Evolutionary conservation across 2,888 invertebrate genomes (phyloP).

Genomic region (Epiblema foenella): DNA sequence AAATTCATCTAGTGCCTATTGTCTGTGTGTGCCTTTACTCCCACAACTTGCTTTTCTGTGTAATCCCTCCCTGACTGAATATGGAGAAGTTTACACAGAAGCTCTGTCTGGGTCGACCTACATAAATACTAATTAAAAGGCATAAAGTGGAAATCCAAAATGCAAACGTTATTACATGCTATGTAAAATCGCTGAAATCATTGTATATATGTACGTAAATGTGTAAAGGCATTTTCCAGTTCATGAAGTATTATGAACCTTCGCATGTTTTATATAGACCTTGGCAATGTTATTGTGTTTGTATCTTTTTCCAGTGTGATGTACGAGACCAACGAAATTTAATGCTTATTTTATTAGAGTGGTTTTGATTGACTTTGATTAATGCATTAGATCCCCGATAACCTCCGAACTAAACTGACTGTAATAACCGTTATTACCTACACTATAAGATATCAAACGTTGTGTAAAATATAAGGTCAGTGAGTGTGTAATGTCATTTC

Average conservation of each 20-base stretch:
- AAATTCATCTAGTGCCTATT: background rate
- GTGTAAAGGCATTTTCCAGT: no score
- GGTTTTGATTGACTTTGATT: background rate
- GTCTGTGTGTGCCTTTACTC: background rate
- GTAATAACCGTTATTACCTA: background rate
- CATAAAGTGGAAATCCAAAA: constrained; percentile 5
- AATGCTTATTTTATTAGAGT: background rate
- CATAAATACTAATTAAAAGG: constrained; percentile 17
- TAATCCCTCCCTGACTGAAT: constrained; percentile 12
- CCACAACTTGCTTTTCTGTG: constrained; percentile 7
- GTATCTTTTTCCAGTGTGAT: no score
- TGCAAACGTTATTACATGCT: background rate
- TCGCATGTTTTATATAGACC: no score
- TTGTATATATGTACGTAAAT: no score
- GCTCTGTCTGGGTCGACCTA: background rate
- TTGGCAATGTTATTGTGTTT: no score
- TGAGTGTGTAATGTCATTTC: constrained; percentile 9
- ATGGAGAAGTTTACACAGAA: constrained; percentile 16
- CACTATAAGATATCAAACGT: background rate
- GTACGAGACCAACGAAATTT: background rate
- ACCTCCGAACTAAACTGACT: background rate
- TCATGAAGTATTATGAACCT: no score
- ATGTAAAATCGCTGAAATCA: background rate
- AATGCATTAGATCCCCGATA: background rate
- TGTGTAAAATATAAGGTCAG: background rate